Percentiles rank a stretch among this genome's conserved stretches.
Conservation (phyloP, 2,888 invertebrate genomes). For the Bugulina stolonifera region DNA sequence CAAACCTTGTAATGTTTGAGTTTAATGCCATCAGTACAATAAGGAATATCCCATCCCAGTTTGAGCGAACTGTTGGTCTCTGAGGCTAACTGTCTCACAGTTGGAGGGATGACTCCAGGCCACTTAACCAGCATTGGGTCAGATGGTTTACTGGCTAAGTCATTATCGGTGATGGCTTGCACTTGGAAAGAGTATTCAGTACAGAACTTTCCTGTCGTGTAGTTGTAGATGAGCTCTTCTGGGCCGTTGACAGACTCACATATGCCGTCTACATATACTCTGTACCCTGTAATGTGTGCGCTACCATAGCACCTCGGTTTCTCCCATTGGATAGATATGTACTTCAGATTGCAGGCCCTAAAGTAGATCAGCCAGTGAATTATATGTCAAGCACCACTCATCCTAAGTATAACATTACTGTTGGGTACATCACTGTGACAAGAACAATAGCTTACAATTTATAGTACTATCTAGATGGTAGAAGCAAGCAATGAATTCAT, state of each 20-base stretch:
- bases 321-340: constrained; percentile 53
- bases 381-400: too few relatives aligned
- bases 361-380: too few relatives aligned
- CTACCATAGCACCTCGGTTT: constrained; percentile 51
- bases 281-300: constrained; percentile 49
- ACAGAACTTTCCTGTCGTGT: constrained; percentile 50
- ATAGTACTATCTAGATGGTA: too few relatives aligned
- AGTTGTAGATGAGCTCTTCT: constrained; percentile 48
- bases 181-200: constrained; percentile 53
- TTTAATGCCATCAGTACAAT: constrained; percentile 48
- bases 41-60: constrained; percentile 48
- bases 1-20: constrained; percentile 51
- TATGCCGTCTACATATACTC: constrained; percentile 52
- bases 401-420: too few relatives aligned
- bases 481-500: too few relatives aligned
- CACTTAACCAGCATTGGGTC: constrained; percentile 50
- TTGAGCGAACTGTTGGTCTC: constrained; percentile 43
- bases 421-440: too few relatives aligned
- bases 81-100: constrained; percentile 40
- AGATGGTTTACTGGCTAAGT: constrained; percentile 47
- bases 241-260: constrained; percentile 45
- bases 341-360: constrained; percentile 53
- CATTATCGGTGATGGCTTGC: constrained; percentile 48
- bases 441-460: too few relatives aligned
- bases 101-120: constrained; percentile 48